Evolutionary conservation across 2,797 vertebrate genomes (phyloP), one percentile per base, ranked within the genome.

Genomic region (Coilia nasus): DNA sequence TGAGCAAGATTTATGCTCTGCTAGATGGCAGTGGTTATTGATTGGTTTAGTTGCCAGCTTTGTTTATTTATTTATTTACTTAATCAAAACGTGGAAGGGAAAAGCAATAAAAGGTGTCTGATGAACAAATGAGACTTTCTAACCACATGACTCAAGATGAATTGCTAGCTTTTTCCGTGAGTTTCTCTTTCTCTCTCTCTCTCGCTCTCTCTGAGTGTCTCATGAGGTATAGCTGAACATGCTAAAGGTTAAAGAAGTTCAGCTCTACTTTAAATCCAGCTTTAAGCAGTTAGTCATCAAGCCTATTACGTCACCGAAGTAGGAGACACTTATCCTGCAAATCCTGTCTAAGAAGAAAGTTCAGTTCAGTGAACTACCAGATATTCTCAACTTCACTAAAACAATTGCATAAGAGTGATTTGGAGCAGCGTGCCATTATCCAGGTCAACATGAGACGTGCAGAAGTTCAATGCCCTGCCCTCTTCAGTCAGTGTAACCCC

Each of bases 311-410:
- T 93, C 92, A 93, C 84, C 87, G 87, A 87, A 87, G 90, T 78
- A 67, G 90, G 89, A 87, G 92, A 93, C 92, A 93, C 92, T 75
- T 75, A 41, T 94, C 93, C 89, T 15, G 67, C 88, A 93, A 94
- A 94, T 93, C 92, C 93, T 87, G 91, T 94, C 92, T 93, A 92
- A 92, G 92, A 86, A 92, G 90, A 92, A 91, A 91, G 90, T 91
- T 71, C 71, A 0, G 25, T 59, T 71, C 12, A 23, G 41, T 5
- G 25, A n/a, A 35, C 54, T 6, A 9, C 7, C 2, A 71, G 88
- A 85, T 59, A 82, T 64, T 35, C 85, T 25, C 85, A 83, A 89
- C 86, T 83, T 82, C 86, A 85, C 88, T 87, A 25, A 71, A 17
- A 25, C 15, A 75, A 75, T 75, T 19, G 6, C 15, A 17, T 17